Base-by-base conservation (phyloP, 2,888 invertebrate genomes). In the Pachydiplax longipennis region DNA sequence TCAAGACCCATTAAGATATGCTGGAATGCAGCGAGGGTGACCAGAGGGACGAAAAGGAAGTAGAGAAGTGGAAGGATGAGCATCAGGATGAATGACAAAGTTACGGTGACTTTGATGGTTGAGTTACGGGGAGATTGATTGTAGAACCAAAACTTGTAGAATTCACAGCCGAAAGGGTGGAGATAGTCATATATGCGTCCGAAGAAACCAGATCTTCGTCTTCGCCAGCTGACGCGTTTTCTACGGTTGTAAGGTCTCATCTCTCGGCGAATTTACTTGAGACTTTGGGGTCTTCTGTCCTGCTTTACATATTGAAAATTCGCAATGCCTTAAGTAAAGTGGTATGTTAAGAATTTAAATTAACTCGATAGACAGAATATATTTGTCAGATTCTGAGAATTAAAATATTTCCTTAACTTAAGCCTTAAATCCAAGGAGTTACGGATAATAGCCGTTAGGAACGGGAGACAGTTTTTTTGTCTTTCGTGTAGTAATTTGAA, bases 101-200 rank as follows among this genome's bases (percentile, higher is more conserved):
- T 87, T 15, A 65, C 3, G 1, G n/a, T 8, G n/a, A 87, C 8
- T 37, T 87, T 87, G 22, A 37, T 22, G 12, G 37, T 22, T 22
- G 37, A 12, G 61, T 65, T 37, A 4, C 37, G 18, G 0, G 31
- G 13, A 8, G 61, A 2, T 2, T 65, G 48, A 25, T 61, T 15
- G 87, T 87, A 37, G 61, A 61, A 61, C 87, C 87, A 87, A 1
- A 87, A 61, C 3, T 40, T 37, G 87, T 87, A 87, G 10, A 87
- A 15, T 18, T 87, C 61, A 3, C 87, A 65, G 1, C 37, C 87
- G n/a, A 87, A 87, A 35, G 87, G 87, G n/a, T 35, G 61, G 4
- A 87, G 65, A 10, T 87, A 87, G 35, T 87, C 87, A 53, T 87
- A 87, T 2, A 87, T 87, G 87, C 87, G 87, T n/a, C 12, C 35